Percentiles rank a stretch among this genome's conserved stretches.
These are phyloP conservation scores for Pandemis corylana DNA, from an alignment of 2,888 invertebrate species.

Conservation along the genomic window DNA sequence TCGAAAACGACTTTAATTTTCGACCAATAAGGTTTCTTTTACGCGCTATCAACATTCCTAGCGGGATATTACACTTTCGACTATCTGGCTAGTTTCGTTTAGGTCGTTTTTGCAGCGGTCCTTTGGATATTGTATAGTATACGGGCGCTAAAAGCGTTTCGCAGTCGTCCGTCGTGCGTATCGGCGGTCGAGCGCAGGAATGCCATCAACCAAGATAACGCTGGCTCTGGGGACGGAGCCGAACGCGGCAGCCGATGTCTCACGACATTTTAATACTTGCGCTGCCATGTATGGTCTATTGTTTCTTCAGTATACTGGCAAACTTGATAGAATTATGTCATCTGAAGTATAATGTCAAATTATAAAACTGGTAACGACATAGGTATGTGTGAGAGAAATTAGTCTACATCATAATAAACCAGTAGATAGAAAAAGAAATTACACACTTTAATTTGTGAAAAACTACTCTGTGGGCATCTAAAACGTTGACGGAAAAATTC, in stretches of 20 bases:
- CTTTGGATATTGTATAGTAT: conserved; percentile 56
- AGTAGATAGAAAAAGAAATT: too few relatives aligned
- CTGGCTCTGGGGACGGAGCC: conserved; percentile 64
- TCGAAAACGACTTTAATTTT: conserved; percentile 79
- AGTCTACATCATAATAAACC: not conserved
- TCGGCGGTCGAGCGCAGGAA: conserved; percentile 79
- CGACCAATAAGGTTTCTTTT: conserved; percentile 79
- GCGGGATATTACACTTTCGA: conserved; percentile 50
- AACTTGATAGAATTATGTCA: not conserved
- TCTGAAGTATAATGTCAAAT: not conserved
- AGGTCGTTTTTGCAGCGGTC: conserved; percentile 54
- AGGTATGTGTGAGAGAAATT: not conserved
- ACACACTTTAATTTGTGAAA: too few relatives aligned
- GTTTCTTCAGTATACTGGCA: not conserved
- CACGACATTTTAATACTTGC: conserved; percentile 61
- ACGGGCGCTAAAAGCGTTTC: conserved; percentile 83
- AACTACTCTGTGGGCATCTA: too few relatives aligned
- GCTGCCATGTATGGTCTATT: not conserved
- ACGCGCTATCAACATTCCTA: conserved; percentile 54
- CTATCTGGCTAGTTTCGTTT: conserved; percentile 47
- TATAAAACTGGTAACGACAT: not conserved
- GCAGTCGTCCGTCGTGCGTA: conserved; percentile 83
- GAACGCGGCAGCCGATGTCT: conserved; percentile 60
- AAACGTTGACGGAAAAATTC: too few relatives aligned
- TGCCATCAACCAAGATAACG: conserved; percentile 83